A percentile compares a stretch with the other conserved stretches of the same genome.
phyloP scores from a whole-genome alignment of 2,113 vertebrate genomes.

The Malurus cyaneus region DNA sequence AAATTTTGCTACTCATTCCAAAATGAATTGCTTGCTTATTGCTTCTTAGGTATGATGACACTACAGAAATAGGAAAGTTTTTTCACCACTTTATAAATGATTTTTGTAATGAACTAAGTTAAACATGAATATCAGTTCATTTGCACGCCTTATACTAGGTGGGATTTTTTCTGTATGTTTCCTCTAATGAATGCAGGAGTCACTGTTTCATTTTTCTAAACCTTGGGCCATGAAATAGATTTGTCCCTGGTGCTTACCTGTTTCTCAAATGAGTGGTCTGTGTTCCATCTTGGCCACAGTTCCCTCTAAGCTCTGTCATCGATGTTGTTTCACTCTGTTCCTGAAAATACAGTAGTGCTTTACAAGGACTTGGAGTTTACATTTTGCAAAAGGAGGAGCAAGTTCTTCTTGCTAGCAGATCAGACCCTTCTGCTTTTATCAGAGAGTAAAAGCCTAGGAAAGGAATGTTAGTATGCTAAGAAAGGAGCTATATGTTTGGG shows the following conservation, averaged over 20 bases:
- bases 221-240: not conserved
- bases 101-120: not conserved
- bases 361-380: not conserved
- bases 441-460: not conserved
- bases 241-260: not conserved
- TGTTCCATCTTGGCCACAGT: not conserved
- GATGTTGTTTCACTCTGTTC: not conserved
- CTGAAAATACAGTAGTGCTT: not conserved
- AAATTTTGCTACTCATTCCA: not conserved
- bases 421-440: not conserved
- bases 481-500: not conserved
- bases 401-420: not conserved
- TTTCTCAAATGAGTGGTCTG: not conserved
- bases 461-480: not conserved
- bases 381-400: not conserved
- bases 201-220: not conserved
- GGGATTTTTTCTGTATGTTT: not conserved
- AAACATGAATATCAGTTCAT: not conserved
- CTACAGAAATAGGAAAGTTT: not conserved
- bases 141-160: not conserved
- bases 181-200: not conserved
- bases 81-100: not conserved
- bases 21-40: not conserved
- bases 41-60: not conserved
- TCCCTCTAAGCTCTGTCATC: not conserved